These are phyloP conservation scores for Crotalus helleri DNA, from an alignment of 2,113 vertebrate species.

Conservation along the genomic window DNA sequence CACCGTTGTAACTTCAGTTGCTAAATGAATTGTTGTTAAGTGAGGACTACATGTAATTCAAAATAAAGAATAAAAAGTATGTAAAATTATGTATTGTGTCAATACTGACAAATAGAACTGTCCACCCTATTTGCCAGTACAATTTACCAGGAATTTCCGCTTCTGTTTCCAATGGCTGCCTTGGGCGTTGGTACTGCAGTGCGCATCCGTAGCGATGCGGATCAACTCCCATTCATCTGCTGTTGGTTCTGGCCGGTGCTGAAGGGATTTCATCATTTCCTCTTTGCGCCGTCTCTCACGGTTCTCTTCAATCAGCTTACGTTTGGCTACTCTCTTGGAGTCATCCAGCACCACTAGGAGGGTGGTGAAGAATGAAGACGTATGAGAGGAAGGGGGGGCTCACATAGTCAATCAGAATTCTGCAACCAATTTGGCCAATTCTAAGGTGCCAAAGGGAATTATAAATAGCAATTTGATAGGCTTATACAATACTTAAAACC, in stretches of 20 bases:
- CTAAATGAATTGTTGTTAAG: too few species aligned
- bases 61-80: too few species aligned
- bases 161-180: conserved; percentile 98
- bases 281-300: conserved; percentile 89
- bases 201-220: conserved; percentile 88
- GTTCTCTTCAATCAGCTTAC: conserved; percentile 96
- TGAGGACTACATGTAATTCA: too few species aligned
- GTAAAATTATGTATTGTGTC: too few species aligned
- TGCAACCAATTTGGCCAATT: neutral
- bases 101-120: neutral
- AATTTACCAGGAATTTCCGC: conserved; percentile 93
- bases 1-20: too few species aligned
- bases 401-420: neutral
- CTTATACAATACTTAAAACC: neutral
- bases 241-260: conserved; percentile 87
- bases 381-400: neutral
- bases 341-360: conserved; percentile 93
- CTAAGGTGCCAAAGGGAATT: neutral
- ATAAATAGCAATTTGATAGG: neutral
- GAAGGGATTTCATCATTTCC: conserved; percentile 90
- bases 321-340: conserved; percentile 91
- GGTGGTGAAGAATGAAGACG: conserved; percentile 12
- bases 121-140: neutral
- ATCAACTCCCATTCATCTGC: conserved; percentile 93
- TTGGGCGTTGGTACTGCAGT: conserved; percentile 94